Percentiles rank a stretch among this genome's conserved stretches.
Conservation (phyloP, 2,113 vertebrate genomes). For the Emydura subglobosa region DNA sequence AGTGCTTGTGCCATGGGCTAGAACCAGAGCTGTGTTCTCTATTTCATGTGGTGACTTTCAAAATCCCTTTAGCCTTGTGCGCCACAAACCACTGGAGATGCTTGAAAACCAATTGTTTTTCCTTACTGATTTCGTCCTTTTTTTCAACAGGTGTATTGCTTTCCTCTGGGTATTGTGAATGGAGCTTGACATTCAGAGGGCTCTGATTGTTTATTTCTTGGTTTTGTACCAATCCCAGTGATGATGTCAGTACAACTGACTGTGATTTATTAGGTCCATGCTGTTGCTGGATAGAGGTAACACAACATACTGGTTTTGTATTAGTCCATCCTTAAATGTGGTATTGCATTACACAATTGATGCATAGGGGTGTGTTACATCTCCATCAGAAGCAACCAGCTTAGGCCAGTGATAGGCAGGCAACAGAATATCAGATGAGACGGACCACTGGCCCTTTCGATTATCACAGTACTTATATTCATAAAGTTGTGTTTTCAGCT, state of each 20-base stretch:
- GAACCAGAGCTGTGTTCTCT: not conserved
- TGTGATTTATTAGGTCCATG: conserved; percentile 44
- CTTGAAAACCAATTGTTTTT: conserved; percentile 10
- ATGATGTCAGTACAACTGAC: not conserved
- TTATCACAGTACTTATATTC: not conserved
- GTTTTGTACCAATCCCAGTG: conserved; percentile 33
- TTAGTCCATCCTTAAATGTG: conserved; percentile 1
- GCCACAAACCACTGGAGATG: not conserved
- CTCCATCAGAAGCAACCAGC: not conserved
- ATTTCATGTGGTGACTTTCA: not conserved
- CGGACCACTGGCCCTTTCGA: not conserved
- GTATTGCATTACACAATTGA: not conserved
- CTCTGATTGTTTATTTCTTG: conserved; percentile 39
- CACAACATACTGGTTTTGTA: not conserved
- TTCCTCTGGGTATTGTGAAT: conserved; percentile 23
- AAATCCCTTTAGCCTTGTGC: not conserved
- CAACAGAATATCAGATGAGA: not conserved
- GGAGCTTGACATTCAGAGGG: not conserved
- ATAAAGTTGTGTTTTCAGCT: not conserved
- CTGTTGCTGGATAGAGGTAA: conserved; percentile 22
- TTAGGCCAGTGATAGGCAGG: conserved; percentile 3
- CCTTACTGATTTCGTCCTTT: not conserved
- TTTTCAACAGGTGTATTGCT: conserved; percentile 16
- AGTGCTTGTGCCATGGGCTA: not conserved
- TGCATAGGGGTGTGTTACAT: not conserved